Percentiles rank a stretch among this genome's conserved stretches.
Conservation (phyloP, 2,888 invertebrate genomes). For the Athrips mouffetella region DNA sequence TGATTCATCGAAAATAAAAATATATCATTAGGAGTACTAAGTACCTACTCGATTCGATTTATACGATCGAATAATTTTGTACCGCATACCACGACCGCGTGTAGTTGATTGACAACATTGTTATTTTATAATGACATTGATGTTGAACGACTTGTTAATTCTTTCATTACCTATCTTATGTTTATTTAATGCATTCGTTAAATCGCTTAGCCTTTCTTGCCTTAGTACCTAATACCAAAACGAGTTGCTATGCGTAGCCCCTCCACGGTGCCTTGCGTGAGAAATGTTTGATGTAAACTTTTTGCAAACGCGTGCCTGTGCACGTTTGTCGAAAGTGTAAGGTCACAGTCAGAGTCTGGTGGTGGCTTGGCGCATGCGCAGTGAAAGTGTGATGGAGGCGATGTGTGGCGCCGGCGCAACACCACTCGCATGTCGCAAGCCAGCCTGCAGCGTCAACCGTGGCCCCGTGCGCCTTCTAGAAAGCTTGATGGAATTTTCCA, state of each 20-base stretch:
- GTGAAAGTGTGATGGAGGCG: slow-evolving; percentile 60
- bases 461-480: slow-evolving; percentile 42
- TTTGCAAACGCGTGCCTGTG: slow-evolving; percentile 21
- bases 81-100: too few species aligned
- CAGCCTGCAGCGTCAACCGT: slow-evolving; percentile 37
- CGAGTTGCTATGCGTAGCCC: too few species aligned
- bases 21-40: too few species aligned
- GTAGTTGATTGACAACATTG: too few species aligned
- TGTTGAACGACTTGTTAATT: too few species aligned
- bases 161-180: slow-evolving; percentile 21
- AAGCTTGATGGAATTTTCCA: slow-evolving; percentile 61
- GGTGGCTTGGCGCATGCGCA: slow-evolving; percentile 37
- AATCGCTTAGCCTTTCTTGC: slow-evolving; percentile 28
- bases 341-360: slow-evolving; percentile 28
- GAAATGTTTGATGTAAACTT: slow-evolving; percentile 6
- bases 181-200: slow-evolving; percentile 30
- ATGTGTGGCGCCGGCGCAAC: slow-evolving; percentile 22
- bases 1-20: too few species aligned
- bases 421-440: slow-evolving; percentile 50
- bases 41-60: too few species aligned
- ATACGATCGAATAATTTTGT: too few species aligned
- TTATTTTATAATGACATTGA: too few species aligned
- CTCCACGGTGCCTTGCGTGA: too few species aligned
- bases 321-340: slow-evolving; percentile 37
- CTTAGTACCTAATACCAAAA: too few species aligned